Base-by-base conservation (phyloP, 1,140 invertebrate genomes). In the Neodiprion lecontei region DNA sequence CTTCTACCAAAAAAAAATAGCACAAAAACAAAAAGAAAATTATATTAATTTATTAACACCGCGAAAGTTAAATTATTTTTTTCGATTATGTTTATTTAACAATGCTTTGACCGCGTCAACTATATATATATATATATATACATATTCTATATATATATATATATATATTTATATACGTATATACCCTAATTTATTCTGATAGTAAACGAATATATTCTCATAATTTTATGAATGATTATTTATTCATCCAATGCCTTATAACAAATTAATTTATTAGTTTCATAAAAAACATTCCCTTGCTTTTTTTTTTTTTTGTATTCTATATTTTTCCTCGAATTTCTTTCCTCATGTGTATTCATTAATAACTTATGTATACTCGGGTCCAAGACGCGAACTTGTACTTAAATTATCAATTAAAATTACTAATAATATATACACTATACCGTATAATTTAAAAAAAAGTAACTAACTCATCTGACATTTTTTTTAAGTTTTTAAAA, bases 341-440 rank as follows among this genome's bases (percentile, higher is more conserved):
- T n/a, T 21, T n/a, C 50, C 50, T 53, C 10, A 53, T 11, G 17
- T 21, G n/a, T 53, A 53, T 53, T 1, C 10, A 53, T 53, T 53
- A 53, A 11, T n/a, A 53, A 1, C 10, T 53, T 53, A 14, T 53
- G 10, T 21, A 21, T 11, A 53, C 67, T 23, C 72, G 78, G 72
- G 79, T 79, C 78, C 72, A 79, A 79, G 78, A 80, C 78, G 67
- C 75, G 66, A 72, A 69, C 47, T 77, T 77, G 79, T 77, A 53
- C 50, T 53, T 53, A 53, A 53, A 53, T 10, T 53, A 53, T 53
- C 50, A 53, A 53, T 53, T 53, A 53, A 53, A 10, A 53, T 53
- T 53, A 53, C 50, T 53, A 53, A 53, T 53, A 14, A 53, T n/a
- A 14, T 11, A 53, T 21, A 21, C 17, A 21, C 17, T 21, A 21